A percentile compares a stretch with the other conserved stretches of the same genome.
Evolutionary conservation across 1,140 invertebrate species (phyloP).

Genomic region (Acyrthosiphon pisum): DNA sequence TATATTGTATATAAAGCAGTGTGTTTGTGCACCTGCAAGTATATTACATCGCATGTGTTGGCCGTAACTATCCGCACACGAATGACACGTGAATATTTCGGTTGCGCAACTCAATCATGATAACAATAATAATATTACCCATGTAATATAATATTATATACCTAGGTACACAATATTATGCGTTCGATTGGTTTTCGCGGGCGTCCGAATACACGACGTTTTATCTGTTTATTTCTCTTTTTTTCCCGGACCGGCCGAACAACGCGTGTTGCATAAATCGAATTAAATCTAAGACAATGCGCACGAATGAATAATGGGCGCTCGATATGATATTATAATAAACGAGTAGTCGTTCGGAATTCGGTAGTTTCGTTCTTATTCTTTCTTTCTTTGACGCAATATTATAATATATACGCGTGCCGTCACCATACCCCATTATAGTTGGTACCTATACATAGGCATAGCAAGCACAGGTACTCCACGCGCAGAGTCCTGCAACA

Average conservation of each 20-base stretch:
- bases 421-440: too few species aligned
- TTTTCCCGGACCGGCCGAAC: background rate
- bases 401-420: background rate
- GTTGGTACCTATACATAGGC: too few species aligned
- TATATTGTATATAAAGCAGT: background rate
- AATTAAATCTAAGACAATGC: constrained; percentile 24
- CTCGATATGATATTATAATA: background rate
- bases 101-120: constrained; percentile 14
- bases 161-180: background rate
- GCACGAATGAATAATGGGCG: background rate
- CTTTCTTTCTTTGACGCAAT: constrained; percentile 12
- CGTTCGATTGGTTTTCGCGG: constrained; percentile 21
- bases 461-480: background rate
- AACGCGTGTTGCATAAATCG: constrained; percentile 14
- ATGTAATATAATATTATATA: too few species aligned
- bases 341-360: background rate
- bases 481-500: background rate
- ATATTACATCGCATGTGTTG: background rate
- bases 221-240: background rate
- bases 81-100: constrained; percentile 40
- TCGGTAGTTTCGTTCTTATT: background rate
- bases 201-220: background rate
- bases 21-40: background rate
- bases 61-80: background rate
- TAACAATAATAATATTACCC: background rate